These are phyloP conservation scores for Atractosteus spatula DNA, from an alignment of 2,113 vertebrate species.

Conservation along the genomic window DNA sequence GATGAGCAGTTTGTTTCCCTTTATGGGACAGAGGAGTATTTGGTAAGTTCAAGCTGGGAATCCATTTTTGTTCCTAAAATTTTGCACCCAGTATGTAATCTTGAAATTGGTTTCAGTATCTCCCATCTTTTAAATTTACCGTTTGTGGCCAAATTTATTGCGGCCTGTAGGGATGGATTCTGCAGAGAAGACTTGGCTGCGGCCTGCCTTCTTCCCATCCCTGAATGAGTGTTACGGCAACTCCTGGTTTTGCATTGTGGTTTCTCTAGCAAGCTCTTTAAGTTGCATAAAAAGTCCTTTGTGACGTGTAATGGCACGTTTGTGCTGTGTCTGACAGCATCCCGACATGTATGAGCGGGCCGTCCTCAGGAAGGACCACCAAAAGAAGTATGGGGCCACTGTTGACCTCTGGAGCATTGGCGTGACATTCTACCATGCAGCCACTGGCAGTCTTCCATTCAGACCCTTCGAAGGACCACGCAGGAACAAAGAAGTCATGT, in stretches of 20 bases:
- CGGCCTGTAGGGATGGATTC: too few relatives aligned
- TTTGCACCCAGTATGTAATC: too few relatives aligned
- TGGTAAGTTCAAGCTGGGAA: constrained; percentile 67
- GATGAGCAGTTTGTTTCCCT: constrained; percentile 97
- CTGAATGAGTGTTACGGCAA: not conserved
- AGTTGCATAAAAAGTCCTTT: not conserved
- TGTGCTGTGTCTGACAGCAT: constrained; percentile 61
- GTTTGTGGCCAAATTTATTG: too few relatives aligned
- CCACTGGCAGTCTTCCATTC: constrained; percentile 92
- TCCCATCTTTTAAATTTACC: too few relatives aligned
- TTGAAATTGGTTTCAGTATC: too few relatives aligned
- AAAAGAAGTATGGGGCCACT: constrained; percentile 94
- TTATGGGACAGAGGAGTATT: constrained; percentile 97
- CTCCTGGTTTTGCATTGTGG: too few relatives aligned
- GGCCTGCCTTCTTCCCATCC: not conserved
- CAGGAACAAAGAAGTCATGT: constrained; percentile 98
- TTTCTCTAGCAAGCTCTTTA: too few relatives aligned
- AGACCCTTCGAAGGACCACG: constrained; percentile 95
- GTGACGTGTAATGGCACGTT: not conserved
- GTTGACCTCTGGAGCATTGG: constrained; percentile 98
- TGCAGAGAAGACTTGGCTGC: not conserved
- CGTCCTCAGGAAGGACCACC: constrained; percentile 92
- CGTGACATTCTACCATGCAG: constrained; percentile 95
- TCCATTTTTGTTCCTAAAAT: too few relatives aligned
- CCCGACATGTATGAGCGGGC: constrained; percentile 97